Evolutionary conservation across 1,140 invertebrate genomes (phyloP).

Genomic region (Varroa destructor): DNA sequence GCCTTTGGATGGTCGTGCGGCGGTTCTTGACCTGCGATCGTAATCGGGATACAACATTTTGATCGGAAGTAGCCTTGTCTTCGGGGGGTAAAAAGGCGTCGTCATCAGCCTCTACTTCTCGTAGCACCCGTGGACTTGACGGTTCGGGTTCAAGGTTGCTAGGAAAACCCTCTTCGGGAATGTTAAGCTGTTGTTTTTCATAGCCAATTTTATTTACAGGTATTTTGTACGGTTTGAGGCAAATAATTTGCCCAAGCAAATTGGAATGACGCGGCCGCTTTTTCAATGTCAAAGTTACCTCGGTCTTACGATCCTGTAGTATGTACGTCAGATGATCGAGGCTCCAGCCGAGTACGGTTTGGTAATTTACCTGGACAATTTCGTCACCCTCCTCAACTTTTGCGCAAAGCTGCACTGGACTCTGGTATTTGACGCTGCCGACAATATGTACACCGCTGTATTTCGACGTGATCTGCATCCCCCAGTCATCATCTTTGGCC

Average conservation of each 20-base stretch:
- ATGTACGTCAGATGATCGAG: slow-evolving; percentile 61
- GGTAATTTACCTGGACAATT: slow-evolving; percentile 79
- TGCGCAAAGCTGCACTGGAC: slow-evolving; percentile 54
- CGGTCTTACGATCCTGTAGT: slow-evolving; percentile 60
- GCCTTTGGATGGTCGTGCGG: slow-evolving; percentile 45
- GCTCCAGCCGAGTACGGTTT: slow-evolving; percentile 80
- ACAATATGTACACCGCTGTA: slow-evolving; percentile 41
- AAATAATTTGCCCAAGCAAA: slow-evolving; percentile 58
- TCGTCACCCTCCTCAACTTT: slow-evolving; percentile 85
- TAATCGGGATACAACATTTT: slow-evolving; percentile 5
- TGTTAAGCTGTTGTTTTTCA: slow-evolving; percentile 26
- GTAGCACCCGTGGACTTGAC: slow-evolving; percentile 26
- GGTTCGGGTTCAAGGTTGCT: slow-evolving; percentile 26
- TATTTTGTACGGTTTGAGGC: slow-evolving; percentile 32
- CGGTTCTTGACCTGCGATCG: slow-evolving; percentile 14
- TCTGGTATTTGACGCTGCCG: slow-evolving; percentile 40
- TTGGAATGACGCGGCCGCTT: slow-evolving; percentile 67
- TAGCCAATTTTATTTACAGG: slow-evolving; percentile 18
- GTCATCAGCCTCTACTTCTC: slow-evolving; percentile 36
- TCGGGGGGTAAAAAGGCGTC: slow-evolving; percentile 37
- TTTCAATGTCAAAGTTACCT: slow-evolving; percentile 66
- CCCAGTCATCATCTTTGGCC: slow-evolving; percentile 52
- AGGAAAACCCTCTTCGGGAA: slow-evolving; percentile 14
- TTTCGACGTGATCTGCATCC: slow-evolving; percentile 40
- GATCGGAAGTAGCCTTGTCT: slow-evolving; percentile 27